Conservation (phyloP, 92 coral and sea anemone species). For the Actinernus sp. region DNA sequence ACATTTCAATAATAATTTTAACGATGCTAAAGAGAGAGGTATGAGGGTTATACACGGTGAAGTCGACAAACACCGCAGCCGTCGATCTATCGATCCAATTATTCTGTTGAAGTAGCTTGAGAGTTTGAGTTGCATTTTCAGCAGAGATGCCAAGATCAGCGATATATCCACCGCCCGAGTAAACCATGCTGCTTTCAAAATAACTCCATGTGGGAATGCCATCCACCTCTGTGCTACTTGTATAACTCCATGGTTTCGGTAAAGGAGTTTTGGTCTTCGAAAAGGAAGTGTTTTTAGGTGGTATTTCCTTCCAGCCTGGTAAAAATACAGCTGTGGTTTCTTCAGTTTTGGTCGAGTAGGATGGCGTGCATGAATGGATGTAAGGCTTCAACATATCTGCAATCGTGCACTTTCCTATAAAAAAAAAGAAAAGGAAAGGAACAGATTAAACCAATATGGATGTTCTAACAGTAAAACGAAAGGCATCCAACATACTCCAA, state of each 20-base stretch:
- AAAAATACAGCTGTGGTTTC: constrained; percentile 23
- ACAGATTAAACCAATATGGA: too few relatives aligned
- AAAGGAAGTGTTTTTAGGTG: background rate
- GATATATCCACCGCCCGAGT: constrained; percentile 38
- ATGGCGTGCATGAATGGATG: constrained; percentile 27
- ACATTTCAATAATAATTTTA: constrained; percentile 34
- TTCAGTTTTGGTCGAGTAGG: constrained; percentile 19
- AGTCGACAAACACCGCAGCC: constrained; percentile 36
- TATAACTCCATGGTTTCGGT: constrained; percentile 44
- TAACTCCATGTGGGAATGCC: constrained; percentile 13
- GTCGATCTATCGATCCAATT: constrained; percentile 47
- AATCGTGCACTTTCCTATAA: constrained; percentile 25
- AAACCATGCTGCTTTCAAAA: background rate
- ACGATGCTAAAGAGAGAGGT: constrained; percentile 45
- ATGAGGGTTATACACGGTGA: constrained; percentile 42
- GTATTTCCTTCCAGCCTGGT: constrained; percentile 28
- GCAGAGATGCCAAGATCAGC: constrained; percentile 28
- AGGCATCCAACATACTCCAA: too few relatives aligned
- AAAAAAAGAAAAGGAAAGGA: too few relatives aligned
- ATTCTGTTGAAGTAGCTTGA: background rate
- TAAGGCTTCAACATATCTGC: constrained; percentile 8
- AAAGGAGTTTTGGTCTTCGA: constrained; percentile 1
- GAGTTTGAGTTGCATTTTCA: constrained; percentile 8
- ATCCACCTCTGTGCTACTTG: too few relatives aligned
- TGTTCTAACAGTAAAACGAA: too few relatives aligned